Base-by-base conservation (phyloP, 2,888 invertebrate species). In the Didymodactylos carnosus region DNA sequence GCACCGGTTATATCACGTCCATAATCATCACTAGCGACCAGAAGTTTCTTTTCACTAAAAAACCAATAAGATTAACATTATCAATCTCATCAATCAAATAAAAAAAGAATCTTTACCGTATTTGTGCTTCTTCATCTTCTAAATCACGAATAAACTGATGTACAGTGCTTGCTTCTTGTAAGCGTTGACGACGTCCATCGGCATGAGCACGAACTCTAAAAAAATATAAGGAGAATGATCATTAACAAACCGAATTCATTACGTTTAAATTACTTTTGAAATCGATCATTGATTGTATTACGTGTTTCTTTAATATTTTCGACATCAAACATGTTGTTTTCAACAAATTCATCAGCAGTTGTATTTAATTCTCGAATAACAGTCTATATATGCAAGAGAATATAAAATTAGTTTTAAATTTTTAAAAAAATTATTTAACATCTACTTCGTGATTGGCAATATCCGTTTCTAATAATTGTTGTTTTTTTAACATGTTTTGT, bases 81-180 rank as follows among this genome's bases (percentile, higher is more conserved):
- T 16, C 27, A 25, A 3, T 3, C 3, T 35, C 2, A 19, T 27
- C 4, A 19, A 11, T 7, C 25, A 5, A 49, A 16, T 16, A 53
- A 27, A 10, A 14, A 16, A 16, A 25, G 13, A 3, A 1, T 27
- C 7, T 19, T 10, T 62, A 62, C 62, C 35, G 16, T 35, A 98
- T 97, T 97, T 97, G 98, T 11, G 94, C 93, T 85, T 98, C 97
- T 85, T 98, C 97, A 82, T 98, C 97, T 77, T 97, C 97, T 82
- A 98, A 94, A 82, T 98, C 97, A 73, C 97, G 87, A 88, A 97
- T 93, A 90, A 98, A 98, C 85, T 98, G 97, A 84, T 98, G 97
- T 81, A 98, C 87, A 10, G 94, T 95, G 82, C 94, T 91, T 53
- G 97, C 95, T 84, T 98, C 97, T 83, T 92, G 91, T 75, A 98